Evolutionary conservation across 2,113 vertebrate genomes (phyloP), one percentile per base, ranked within the genome.

Genomic region (Genyomyrus donnyi): DNA sequence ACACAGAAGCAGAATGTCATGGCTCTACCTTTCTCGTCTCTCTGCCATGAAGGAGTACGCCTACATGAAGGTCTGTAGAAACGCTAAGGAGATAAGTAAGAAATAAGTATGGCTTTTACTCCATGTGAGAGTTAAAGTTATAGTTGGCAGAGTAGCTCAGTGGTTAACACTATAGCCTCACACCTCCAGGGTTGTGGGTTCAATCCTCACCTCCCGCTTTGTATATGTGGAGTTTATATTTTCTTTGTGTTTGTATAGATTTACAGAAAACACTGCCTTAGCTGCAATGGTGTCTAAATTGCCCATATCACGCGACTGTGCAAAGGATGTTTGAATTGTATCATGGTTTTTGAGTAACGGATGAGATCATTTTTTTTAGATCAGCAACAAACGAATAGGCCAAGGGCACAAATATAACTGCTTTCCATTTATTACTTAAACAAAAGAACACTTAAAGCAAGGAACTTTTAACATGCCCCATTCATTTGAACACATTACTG

Each of bases 11-110:
- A 98, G 96, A 80, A 96, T 98, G 94, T 99, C 98, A 6, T 99
- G 98, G 98, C 97, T 99, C 21, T 99, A 99, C 91, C 96, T 99
- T 56, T 99, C 98, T 77, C 97, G 98, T n/a, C 96, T 98, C 83
- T 98, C 98, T 90, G 98, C 98, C 52, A 97, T 97, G 98, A 99
- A 99, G 88, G 98, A 99, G 94, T 99, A 96, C 95, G 98, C 98
- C n/a, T 99, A 98, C 90, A 99, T 99, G 98, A 99, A 99, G 96
- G 98, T 99, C 74, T 84, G 15, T 53, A 10, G 13, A 52, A 45
- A 62, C 0, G 0, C 9, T 45, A 15, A 31, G 3, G 17, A 17
- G 35, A 66, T n/a, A 13, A 49, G 52, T 53, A 1, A 15, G 27
- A 4, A 74, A 89, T 49, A 15, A 27, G 15, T 15, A 5, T 35